These are phyloP conservation scores for Zygaena filipendulae DNA, from an alignment of 2,888 invertebrate species.

Conservation along the genomic window DNA sequence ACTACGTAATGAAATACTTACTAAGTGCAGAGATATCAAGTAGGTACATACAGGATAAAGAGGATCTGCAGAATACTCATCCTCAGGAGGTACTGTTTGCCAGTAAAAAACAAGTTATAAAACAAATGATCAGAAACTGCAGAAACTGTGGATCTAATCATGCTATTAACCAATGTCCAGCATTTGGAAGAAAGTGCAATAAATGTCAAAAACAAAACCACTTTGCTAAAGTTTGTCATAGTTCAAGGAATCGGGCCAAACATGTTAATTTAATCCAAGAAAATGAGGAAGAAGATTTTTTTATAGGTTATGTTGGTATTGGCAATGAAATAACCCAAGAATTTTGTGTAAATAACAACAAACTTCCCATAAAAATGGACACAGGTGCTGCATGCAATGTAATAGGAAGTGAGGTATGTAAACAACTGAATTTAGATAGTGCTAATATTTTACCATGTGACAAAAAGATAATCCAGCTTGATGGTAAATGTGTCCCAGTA, in stretches of 20 bases:
- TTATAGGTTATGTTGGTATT: neutral
- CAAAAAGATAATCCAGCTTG: conserved; percentile 7
- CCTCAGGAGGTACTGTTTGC: neutral
- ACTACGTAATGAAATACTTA: neutral
- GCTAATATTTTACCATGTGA: conserved; percentile 3
- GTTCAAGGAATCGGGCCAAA: neutral
- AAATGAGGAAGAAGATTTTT: conserved; percentile 3
- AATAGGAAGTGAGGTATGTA: conserved; percentile 1
- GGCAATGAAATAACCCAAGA: conserved; percentile 2
- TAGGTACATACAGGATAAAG: neutral
- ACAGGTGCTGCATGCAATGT: conserved; percentile 6
- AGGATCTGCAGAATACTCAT: conserved; percentile 1
- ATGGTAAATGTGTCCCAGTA: conserved; percentile 6
- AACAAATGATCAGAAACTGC: conserved; percentile 3
- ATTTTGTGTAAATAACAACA: neutral
- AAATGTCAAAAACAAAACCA: conserved; percentile 10
- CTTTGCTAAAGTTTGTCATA: conserved; percentile 5
- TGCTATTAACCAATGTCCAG: conserved; percentile 8
- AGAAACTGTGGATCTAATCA: conserved; percentile 8
- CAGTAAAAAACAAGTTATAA: neutral
- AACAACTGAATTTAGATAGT: neutral
- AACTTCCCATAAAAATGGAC: conserved; percentile 3
- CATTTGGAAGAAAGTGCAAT: conserved; percentile 9
- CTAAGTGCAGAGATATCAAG: neutral
- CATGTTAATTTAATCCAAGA: conserved; percentile 1